phyloP scores from a whole-genome alignment of 1,140 invertebrate genomes.

The Reticulitermes speratus region DNA sequence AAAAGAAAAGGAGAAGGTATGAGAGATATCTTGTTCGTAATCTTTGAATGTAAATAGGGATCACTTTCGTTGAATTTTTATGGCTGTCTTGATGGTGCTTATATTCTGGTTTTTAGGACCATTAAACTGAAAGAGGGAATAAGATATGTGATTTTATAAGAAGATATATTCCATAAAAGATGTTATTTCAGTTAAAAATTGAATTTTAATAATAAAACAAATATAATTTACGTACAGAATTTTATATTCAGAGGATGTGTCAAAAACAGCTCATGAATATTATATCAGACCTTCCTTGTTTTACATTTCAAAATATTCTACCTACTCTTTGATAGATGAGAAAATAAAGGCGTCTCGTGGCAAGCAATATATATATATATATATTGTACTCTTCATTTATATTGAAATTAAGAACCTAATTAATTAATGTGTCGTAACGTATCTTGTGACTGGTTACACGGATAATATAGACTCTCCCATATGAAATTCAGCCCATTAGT shows the following conservation, averaged over 20 bases:
- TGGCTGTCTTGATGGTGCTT: not conserved
- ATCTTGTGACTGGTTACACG: too few species aligned
- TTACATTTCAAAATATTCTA: too few species aligned
- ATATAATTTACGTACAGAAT: not conserved
- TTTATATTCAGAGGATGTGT: not conserved
- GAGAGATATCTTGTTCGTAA: not conserved
- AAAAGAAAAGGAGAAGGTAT: not conserved
- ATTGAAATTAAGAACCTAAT: too few species aligned
- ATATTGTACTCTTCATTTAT: too few species aligned
- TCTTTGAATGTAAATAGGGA: conserved; percentile 2
- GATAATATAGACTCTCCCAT: too few species aligned
- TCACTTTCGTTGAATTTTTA: not conserved
- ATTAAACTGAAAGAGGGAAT: not conserved
- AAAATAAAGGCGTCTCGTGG: too few species aligned
- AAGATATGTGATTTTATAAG: not conserved
- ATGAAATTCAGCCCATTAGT: too few species aligned
- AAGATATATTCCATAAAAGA: not conserved
- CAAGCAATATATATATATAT: too few species aligned
- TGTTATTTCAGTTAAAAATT: not conserved
- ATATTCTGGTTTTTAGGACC: not conserved
- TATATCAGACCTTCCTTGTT: too few species aligned
- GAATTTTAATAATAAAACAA: not conserved
- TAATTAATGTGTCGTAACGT: too few species aligned
- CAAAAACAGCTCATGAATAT: too few species aligned
- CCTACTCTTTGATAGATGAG: too few species aligned